Evolutionary conservation across 1,140 invertebrate genomes (phyloP).

Genomic region (Drosophila oshimai): DNA sequence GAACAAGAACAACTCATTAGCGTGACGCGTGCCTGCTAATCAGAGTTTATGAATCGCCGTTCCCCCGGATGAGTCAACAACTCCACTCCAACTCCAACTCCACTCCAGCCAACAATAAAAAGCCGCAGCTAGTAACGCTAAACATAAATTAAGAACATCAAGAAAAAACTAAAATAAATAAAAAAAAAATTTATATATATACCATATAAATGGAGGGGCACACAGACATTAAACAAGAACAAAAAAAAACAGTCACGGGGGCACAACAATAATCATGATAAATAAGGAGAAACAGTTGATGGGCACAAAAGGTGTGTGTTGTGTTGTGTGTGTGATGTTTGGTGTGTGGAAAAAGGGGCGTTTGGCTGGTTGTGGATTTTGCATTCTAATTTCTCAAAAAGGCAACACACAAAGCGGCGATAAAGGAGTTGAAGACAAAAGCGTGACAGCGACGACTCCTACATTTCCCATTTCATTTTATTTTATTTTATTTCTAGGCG

Average conservation of each 20-base stretch:
- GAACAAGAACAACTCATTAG: slow-evolving; percentile 57
- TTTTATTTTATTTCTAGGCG: slow-evolving; percentile 62
- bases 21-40: slow-evolving; percentile 75
- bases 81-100: too few relatives aligned
- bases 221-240: background rate
- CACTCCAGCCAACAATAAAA: slow-evolving; percentile 16
- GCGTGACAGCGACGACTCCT: slow-evolving; percentile 29
- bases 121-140: slow-evolving; percentile 30
- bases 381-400: slow-evolving; percentile 62
- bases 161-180: slow-evolving; percentile 1
- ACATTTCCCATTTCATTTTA: slow-evolving; percentile 3
- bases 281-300: slow-evolving; percentile 1
- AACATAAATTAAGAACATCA: slow-evolving; percentile 36
- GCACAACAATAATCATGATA: slow-evolving; percentile 10
- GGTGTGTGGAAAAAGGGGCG: slow-evolving; percentile 13
- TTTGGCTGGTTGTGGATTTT: slow-evolving; percentile 50
- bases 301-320: slow-evolving; percentile 18
- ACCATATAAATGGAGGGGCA: background rate
- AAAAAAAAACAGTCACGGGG: background rate
- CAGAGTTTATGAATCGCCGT: slow-evolving; percentile 59
- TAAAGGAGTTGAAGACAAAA: slow-evolving; percentile 30
- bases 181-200: slow-evolving; percentile 6
- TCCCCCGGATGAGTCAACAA: slow-evolving; percentile 56
- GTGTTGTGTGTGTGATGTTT: background rate
- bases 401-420: slow-evolving; percentile 16